Conservation (phyloP, 2,113 vertebrate species). For the Colinus virginianus region DNA sequence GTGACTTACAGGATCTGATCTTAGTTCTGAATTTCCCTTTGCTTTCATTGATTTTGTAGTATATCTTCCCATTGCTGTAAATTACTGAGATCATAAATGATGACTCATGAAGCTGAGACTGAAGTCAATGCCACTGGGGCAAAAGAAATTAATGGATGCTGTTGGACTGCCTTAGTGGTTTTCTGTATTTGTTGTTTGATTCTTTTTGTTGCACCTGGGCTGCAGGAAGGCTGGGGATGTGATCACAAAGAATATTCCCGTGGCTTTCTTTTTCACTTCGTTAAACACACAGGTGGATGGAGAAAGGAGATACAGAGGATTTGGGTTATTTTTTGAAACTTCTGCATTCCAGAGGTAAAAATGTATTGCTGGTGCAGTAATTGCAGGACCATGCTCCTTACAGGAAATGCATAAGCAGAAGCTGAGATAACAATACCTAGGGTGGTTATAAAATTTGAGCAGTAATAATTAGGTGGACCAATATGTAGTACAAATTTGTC, state of each 20-base stretch:
- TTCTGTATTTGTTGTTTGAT: slow-evolving; percentile 5
- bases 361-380: not conserved
- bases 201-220: not conserved
- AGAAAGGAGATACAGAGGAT: rapidly evolving
- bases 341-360: not conserved
- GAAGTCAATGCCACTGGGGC: slow-evolving; percentile 30
- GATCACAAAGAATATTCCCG: not conserved
- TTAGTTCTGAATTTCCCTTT: slow-evolving; percentile 58
- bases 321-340: not conserved
- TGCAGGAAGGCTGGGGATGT: not conserved
- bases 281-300: rapidly evolving
- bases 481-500: not conserved
- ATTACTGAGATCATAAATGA: slow-evolving; percentile 61
- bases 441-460: not conserved
- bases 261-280: not conserved
- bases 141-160: slow-evolving; percentile 44
- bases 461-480: not conserved
- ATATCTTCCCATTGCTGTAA: slow-evolving; percentile 59
- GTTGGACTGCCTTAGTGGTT: slow-evolving; percentile 5
- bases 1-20: slow-evolving; percentile 56
- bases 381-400: not conserved
- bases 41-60: slow-evolving; percentile 67
- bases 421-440: not conserved
- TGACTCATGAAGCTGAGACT: slow-evolving; percentile 40
- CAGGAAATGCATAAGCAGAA: not conserved